Evolutionary conservation across 2,797 vertebrate species (phyloP), one percentile per base, ranked within the genome.

Genomic region (Acridotheres tristis): DNA sequence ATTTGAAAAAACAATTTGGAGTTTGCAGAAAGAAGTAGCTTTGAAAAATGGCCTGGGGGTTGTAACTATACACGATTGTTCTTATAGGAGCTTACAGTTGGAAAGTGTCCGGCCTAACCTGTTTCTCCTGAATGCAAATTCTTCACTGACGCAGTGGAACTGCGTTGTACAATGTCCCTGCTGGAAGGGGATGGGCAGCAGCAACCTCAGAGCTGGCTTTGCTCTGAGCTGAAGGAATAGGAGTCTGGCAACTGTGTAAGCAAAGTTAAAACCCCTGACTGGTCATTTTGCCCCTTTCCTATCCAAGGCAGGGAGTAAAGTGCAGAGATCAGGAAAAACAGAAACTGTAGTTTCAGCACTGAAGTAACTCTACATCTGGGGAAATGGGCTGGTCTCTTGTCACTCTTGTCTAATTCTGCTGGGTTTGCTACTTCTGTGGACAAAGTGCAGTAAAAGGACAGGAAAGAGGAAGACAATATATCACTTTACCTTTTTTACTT

Each of bases 101-200:
- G 76, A 25, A 94, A 73, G 74, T 0, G 7, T 55, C 93, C 0
- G 17, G 74, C 74, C 81, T 55, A 93, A 96, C 94, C 93, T 93
- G 95, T 95, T 96, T 69, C 85, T 93, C 95, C 71, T 90, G 90
- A 90, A 91, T 92, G 95, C 86, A 93, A 92, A 95, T 94, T 66
- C 90, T 54, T 42, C 42, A 10, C 67, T 89, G 83, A 73, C 14
- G 7, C 38, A 38, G 67, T 32, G 73, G 36, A 85, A 57, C 0
- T 0, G 38, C 3, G 3, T 12, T 67, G 89, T 73, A 47, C 59
- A 54, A 51, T 36, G 19, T 50, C 87, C 0, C 0, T 51, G 66
- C 73, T 88, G 83, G 80, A n/a, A 91, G 66, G 80, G 91, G 59
- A 36, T 30, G 88, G 91, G 94, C 90, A 67, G 80, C 61, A 73